Conservation (phyloP, 2,113 vertebrate species). For the Scomber scombrus region DNA sequence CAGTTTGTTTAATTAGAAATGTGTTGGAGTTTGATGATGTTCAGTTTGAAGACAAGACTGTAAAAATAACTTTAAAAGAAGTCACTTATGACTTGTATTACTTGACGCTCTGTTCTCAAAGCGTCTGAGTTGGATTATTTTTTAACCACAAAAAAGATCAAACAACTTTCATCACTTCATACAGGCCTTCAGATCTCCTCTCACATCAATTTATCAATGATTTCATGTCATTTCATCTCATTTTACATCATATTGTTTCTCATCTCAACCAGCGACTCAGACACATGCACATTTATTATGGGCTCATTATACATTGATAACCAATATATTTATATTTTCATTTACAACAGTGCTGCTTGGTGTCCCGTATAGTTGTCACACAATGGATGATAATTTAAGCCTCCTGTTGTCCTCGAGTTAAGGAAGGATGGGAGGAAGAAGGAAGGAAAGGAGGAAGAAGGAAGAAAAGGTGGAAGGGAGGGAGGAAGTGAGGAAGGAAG, state of each 20-base stretch:
- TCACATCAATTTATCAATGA: not conserved
- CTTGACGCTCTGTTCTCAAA: constrained; percentile 1
- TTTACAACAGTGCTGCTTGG: too few species aligned
- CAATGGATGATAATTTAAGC: too few species aligned
- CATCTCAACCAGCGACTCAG: too few species aligned
- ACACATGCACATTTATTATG: too few species aligned
- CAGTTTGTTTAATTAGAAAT: constrained; percentile 21
- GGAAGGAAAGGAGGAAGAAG: too few species aligned
- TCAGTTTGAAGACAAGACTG: constrained; percentile 18
- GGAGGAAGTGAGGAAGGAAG: too few species aligned
- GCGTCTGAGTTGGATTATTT: constrained; percentile 9
- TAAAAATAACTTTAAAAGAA: constrained; percentile 52
- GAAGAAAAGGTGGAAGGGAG: too few species aligned
- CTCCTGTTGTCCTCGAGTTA: too few species aligned
- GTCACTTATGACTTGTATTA: not conserved
- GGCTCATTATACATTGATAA: too few species aligned
- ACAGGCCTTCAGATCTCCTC: not conserved
- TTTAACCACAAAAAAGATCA: constrained; percentile 2
- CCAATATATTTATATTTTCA: too few species aligned
- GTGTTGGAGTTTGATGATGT: constrained; percentile 6
- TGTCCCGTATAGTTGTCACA: too few species aligned
- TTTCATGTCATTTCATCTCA: not conserved
- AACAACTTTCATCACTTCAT: constrained; percentile 18
- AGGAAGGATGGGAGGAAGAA: too few species aligned
- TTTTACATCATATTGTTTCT: constrained; percentile 1